Evolutionary conservation across 23 tunicate species (phyloP), one percentile per base, ranked within the genome.

Genomic region (Halocynthia roretzi): DNA sequence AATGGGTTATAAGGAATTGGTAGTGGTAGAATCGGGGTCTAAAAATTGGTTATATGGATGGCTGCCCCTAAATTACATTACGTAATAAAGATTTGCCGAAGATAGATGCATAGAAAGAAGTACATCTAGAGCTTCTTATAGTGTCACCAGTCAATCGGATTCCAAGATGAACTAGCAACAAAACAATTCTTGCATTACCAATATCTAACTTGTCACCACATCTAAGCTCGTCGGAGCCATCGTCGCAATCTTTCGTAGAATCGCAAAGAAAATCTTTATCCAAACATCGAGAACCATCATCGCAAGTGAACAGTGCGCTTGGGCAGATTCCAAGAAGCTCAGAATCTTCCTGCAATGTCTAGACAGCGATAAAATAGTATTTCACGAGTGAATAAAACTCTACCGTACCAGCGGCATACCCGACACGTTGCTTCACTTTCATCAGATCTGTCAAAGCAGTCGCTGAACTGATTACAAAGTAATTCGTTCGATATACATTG

Each of bases 161-260:
- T 0, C 44, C 44, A 31, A 31, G 44, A 31, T 4, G 2, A 31
- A 31, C 44, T 31, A 31, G 2, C 44, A 31, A 31, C 44, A 31
- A 31, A 31, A 31, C 44, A 31, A 31, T 31, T 4, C 44, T 31
- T 31, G 44, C 44, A 31, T 31, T 31, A 31, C 44, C 44, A 4
- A 31, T 31, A 31, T 31, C 44, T 31, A 31, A 31, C 44, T 31
- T 31, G 44, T 31, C 44, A 60, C 18, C 62, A 60, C 18, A 18
- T 15, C 64, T 0, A 9, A 9, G 58, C 48, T 71, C 76, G 50
- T 71, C 76, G 5, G 76, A 71, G 50, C 76, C 76, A 22, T 71
- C 76, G 10, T 18, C n/a, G 56, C 76, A 71, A 1, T 71, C 76
- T 4, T 10, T 10, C 10, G 11, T 18, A 50, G 11, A 8, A 15